Evolutionary conservation across 2,113 vertebrate species (phyloP).

Genomic region (Platichthys flesus): DNA sequence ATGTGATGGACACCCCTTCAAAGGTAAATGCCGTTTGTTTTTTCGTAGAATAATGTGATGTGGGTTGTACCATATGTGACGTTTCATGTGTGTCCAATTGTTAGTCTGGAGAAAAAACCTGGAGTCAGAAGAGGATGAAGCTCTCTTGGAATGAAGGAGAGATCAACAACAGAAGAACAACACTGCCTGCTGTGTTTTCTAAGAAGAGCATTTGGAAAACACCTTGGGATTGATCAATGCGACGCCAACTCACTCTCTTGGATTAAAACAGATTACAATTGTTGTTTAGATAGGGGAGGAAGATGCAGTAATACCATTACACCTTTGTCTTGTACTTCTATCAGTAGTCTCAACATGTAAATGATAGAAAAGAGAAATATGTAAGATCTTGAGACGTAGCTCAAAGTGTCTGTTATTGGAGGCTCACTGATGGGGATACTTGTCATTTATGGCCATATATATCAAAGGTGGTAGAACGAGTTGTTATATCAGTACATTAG

Average conservation of each 20-base stretch:
- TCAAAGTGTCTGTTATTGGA: too few species aligned
- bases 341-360: neutral
- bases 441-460: neutral
- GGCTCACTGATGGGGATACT: too few species aligned
- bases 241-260: constrained; percentile 8
- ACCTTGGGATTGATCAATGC: neutral
- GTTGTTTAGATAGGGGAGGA: neutral
- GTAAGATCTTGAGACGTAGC: too few species aligned
- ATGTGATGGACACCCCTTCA: neutral
- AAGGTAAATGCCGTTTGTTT: constrained; percentile 23
- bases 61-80: neutral
- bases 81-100: neutral
- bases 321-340: neutral
- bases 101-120: neutral
- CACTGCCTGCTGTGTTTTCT: neutral
- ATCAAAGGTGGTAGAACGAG: too few species aligned
- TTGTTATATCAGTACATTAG: too few species aligned
- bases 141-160: neutral
- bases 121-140: constrained; percentile 5
- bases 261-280: neutral
- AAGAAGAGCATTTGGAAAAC: neutral
- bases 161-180: constrained; percentile 13
- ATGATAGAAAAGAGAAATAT: neutral
- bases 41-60: neutral
- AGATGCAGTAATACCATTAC: neutral